Evolutionary conservation across 2,888 invertebrate genomes (phyloP).

Genomic region (Crocallis elinguaria): DNA sequence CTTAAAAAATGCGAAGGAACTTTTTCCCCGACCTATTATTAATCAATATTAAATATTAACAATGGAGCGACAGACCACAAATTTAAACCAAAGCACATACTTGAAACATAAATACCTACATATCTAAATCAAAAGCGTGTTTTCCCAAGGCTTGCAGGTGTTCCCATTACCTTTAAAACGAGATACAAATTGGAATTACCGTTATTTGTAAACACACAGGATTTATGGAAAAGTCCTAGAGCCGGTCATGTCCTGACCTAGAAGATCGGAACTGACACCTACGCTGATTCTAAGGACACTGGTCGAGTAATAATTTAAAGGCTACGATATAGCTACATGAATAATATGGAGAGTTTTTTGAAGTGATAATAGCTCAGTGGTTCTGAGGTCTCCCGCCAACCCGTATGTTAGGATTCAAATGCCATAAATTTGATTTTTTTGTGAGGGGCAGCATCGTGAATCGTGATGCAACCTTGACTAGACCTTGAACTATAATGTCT

Average conservation of each 20-base stretch:
- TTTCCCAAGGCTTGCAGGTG: conserved; percentile 22
- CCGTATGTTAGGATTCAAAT: too few species aligned
- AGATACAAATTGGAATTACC: conserved; percentile 3
- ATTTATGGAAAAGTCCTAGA: conserved; percentile 7
- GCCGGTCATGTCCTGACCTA: not conserved
- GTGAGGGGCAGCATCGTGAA: too few species aligned
- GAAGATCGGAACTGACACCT: not conserved
- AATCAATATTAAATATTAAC: not conserved
- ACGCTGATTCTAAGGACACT: not conserved
- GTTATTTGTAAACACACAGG: not conserved
- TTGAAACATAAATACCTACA: not conserved
- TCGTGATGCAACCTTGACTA: too few species aligned
- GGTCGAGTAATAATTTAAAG: not conserved
- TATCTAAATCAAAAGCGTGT: conserved; percentile 2
- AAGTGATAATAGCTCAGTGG: too few species aligned
- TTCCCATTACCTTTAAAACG: conserved; percentile 14
- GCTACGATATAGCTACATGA: too few species aligned
- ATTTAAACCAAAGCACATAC: conserved; percentile 1
- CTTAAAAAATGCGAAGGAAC: too few species aligned
- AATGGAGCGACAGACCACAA: too few species aligned
- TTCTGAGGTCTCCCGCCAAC: too few species aligned
- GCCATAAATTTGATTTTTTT: too few species aligned
- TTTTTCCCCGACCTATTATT: too few species aligned
- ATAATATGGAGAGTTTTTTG: too few species aligned
- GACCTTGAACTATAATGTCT: too few species aligned